Base-by-base conservation (phyloP, 2,113 vertebrate genomes). In the Nansenia antarctica region DNA sequence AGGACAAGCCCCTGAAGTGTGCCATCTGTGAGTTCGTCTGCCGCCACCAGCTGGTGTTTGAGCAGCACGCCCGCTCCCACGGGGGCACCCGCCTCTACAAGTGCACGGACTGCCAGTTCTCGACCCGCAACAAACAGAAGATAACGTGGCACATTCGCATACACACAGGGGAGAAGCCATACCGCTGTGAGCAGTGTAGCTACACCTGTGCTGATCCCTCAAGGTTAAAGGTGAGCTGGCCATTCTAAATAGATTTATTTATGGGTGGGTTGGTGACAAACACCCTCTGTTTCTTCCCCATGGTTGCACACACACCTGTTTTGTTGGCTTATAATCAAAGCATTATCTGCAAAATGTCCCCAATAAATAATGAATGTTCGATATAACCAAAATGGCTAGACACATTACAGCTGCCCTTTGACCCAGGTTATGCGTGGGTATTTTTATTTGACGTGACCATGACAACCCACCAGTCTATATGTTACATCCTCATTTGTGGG, bases 81-180 rank as follows among this genome's bases (percentile, higher is more conserved):
- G 96, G 96, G 1, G 95, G 95, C 20, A 95, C 93, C 9, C 92
- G 95, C 0, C 54, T 98, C 49, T 99, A 98, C 91, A 96, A 96
- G 79, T 99, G 98, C 85, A 92, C 92, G 0, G 95, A 98, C 80
- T 99, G 98, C 0, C 74, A 94, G 9, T 99, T 97, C 68, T 95
- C 92, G 35, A 98, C 95, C 45, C 92, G 91, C 69, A 99, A 97
- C 90, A 94, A 93, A 79, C 98, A 98, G 88, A 99, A 99, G 86
- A 99, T 99, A 85, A 98, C 95, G 0, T 98, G 97, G 96, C 98
- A 99, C 80, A 93, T 95, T 69, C 95, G 97, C 32, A 95, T 95
- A 61, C 98, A 99, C 90, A 98, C 97, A 0, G 98, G 96, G 0
- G 98, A 99, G 86, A 99, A 97, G 79, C 98, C 98, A 0, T 99